Evolutionary conservation across 2,797 vertebrate genomes (phyloP).

Genomic region (Trachops cirrhosus): DNA sequence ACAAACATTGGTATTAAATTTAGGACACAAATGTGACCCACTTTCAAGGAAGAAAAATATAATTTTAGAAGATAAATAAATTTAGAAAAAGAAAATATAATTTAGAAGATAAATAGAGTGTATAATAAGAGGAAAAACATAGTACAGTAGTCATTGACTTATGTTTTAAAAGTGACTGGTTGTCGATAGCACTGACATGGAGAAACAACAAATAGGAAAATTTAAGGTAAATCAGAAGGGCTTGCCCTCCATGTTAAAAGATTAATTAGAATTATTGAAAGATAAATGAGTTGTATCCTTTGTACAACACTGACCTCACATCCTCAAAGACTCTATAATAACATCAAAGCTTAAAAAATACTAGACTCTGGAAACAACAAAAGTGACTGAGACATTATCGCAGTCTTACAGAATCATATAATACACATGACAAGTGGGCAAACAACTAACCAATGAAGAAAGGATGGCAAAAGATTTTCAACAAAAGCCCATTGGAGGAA

Average conservation of each 20-base stretch:
- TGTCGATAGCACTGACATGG: background rate
- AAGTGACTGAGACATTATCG: background rate
- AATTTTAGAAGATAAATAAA: background rate
- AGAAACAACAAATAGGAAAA: background rate
- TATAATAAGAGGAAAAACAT: background rate
- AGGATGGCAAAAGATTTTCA: background rate
- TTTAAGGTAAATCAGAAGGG: background rate
- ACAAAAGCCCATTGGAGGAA: background rate
- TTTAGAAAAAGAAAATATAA: constrained; percentile 50
- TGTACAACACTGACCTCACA: background rate
- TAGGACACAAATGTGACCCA: constrained; percentile 87
- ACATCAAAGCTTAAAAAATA: background rate
- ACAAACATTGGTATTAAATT: constrained; percentile 89
- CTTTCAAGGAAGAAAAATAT: constrained; percentile 49
- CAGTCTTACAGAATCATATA: background rate
- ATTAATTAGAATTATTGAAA: background rate
- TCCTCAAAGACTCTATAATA: background rate
- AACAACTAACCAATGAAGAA: background rate
- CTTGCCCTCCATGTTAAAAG: background rate
- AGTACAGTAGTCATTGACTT: background rate
- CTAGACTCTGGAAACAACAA: background rate
- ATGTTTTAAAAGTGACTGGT: background rate
- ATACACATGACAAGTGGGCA: background rate
- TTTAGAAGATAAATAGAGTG: background rate
- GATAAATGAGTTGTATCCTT: background rate